phyloP scores from a whole-genome alignment of 2,888 invertebrate species.

The Napeogenes sylphis region DNA sequence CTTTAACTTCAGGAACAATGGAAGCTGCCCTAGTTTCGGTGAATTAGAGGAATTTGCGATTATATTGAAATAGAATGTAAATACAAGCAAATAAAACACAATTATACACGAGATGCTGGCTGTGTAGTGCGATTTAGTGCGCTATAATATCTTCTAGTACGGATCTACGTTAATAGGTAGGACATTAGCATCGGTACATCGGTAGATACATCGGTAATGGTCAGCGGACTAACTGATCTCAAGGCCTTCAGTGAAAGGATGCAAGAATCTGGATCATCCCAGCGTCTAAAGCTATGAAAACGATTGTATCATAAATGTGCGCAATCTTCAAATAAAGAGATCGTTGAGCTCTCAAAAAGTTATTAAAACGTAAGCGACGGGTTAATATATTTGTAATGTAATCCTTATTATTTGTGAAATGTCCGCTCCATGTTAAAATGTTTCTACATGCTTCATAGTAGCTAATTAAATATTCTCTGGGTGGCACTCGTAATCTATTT shows the following conservation, averaged over 20 bases:
- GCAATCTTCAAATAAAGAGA: conserved; percentile 40
- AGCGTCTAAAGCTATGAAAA: conserved; percentile 38
- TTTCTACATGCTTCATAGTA: background rate
- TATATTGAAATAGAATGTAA: conserved; percentile 35
- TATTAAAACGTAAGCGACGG: conserved; percentile 14
- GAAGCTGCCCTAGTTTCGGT: conserved; percentile 21
- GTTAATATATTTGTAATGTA: background rate
- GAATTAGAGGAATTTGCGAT: conserved; percentile 20
- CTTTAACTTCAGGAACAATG: conserved; percentile 26
- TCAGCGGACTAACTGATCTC: conserved; percentile 59
- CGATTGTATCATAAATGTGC: conserved; percentile 25
- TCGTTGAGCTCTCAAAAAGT: conserved; percentile 9
- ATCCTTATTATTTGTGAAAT: background rate
- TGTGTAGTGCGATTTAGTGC: conserved; percentile 35
- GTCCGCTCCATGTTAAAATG: background rate
- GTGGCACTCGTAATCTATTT: conserved; percentile 17
- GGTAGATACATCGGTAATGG: conserved; percentile 60
- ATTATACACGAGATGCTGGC: conserved; percentile 48
- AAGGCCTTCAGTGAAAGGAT: conserved; percentile 75
- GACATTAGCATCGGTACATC: conserved; percentile 65
- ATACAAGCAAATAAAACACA: conserved; percentile 45
- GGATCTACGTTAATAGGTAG: conserved; percentile 69
- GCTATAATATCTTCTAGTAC: conserved; percentile 62
- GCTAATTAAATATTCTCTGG: conserved; percentile 17
- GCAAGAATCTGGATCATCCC: conserved; percentile 73